Percentiles rank a stretch among this genome's conserved stretches.
phyloP scores from a whole-genome alignment of 2,113 vertebrate genomes.

The Saccopteryx bilineata region DNA sequence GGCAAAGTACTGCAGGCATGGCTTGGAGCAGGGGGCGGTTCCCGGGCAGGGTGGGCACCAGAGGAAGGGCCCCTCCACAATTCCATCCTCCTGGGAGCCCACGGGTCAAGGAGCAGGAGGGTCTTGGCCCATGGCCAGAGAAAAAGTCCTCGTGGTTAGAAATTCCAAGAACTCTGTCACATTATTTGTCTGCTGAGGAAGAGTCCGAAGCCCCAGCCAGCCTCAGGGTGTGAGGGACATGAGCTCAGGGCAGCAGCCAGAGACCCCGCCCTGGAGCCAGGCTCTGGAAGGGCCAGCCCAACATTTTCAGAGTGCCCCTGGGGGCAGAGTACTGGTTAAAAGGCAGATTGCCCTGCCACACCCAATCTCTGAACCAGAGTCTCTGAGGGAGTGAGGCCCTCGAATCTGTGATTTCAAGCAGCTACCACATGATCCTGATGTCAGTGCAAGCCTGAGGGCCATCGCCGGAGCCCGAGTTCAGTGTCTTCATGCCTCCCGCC shows the following conservation, averaged over 20 bases:
- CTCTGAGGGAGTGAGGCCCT: not conserved
- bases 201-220: not conserved
- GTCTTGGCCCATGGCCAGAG: not conserved
- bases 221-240: not conserved
- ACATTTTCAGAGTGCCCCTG: too few relatives aligned
- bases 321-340: not conserved
- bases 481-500: too few relatives aligned
- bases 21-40: not conserved
- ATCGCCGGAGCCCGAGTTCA: too few relatives aligned
- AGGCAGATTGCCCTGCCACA: not conserved
- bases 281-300: not conserved
- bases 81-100: not conserved
- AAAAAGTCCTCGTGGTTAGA: not conserved
- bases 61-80: not conserved
- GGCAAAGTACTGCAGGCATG: not conserved
- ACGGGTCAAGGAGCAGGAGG: not conserved
- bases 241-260: not conserved
- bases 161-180: not conserved
- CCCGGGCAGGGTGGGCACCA: not conserved
- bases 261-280: not conserved
- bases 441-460: too few relatives aligned
- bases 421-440: rapidly evolving
- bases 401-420: not conserved
- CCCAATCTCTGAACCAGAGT: not conserved
- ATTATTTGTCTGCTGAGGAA: not conserved